Percentiles rank a stretch among this genome's conserved stretches.
Evolutionary conservation across 92 coral and sea anemone species (phyloP).

Genomic region (Phenganax subtilis): DNA sequence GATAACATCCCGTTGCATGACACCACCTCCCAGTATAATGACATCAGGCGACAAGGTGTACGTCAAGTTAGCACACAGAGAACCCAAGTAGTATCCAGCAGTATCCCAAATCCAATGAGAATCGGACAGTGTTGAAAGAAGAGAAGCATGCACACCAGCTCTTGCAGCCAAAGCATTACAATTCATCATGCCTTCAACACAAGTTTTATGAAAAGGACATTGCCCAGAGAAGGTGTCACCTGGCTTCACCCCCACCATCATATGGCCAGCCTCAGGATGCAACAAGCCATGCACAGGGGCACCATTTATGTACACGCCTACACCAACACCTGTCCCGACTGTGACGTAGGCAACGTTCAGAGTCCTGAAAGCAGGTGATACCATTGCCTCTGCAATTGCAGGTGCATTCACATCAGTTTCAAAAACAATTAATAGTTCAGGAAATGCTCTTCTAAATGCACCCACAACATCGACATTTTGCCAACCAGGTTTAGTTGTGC

Average conservation of each 20-base stretch:
- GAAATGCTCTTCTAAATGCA: slow-evolving; percentile 57
- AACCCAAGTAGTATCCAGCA: slow-evolving; percentile 86
- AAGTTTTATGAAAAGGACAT: slow-evolving; percentile 68
- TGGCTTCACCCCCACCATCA: slow-evolving; percentile 63
- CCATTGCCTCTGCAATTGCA: slow-evolving; percentile 63
- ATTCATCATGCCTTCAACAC: slow-evolving; percentile 88
- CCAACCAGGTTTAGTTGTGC: slow-evolving; percentile 81
- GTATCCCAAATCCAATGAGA: slow-evolving; percentile 76
- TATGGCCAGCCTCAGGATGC: slow-evolving; percentile 94
- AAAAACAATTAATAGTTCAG: slow-evolving; percentile 58
- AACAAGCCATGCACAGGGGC: slow-evolving; percentile 81
- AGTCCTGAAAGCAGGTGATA: slow-evolving; percentile 2
- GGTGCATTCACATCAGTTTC: slow-evolving; percentile 94
- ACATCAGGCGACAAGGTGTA: slow-evolving; percentile 80
- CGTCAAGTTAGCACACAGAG: slow-evolving; percentile 79
- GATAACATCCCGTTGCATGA: slow-evolving; percentile 69
- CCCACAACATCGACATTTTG: slow-evolving; percentile 56
- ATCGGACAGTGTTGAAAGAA: slow-evolving; percentile 60
- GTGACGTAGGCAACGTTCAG: slow-evolving; percentile 72
- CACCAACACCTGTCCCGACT: slow-evolving; percentile 89
- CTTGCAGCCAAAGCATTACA: slow-evolving; percentile 77
- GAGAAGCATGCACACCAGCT: slow-evolving; percentile 53
- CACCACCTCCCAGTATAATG: slow-evolving; percentile 81
- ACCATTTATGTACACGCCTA: slow-evolving; percentile 69
- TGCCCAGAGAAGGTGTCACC: slow-evolving; percentile 77